phyloP scores from a whole-genome alignment of 1,140 invertebrate species.

The Stegodyphus dumicola region DNA sequence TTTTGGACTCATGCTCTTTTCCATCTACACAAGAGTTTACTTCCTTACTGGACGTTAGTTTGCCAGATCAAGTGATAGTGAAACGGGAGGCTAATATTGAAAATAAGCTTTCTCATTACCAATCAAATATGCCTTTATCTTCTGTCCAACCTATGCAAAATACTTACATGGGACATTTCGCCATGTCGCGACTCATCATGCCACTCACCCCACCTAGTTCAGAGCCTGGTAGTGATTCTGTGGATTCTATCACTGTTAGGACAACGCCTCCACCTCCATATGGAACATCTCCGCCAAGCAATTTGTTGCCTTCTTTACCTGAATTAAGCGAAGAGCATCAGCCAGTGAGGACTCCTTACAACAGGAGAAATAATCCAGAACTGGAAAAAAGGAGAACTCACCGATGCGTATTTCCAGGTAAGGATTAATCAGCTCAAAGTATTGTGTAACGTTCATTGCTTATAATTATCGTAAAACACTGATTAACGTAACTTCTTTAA shows the following conservation, averaged over 20 bases:
- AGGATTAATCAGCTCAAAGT: constrained; percentile 64
- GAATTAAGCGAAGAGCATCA: constrained; percentile 56
- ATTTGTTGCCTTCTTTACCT: constrained; percentile 71
- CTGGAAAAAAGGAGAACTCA: constrained; percentile 93
- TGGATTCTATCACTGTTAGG: constrained; percentile 58
- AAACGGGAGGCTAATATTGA: constrained; percentile 11
- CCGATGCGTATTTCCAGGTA: constrained; percentile 94
- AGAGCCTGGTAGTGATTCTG: constrained; percentile 75
- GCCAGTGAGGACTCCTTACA: constrained; percentile 75
- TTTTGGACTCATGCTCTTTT: neutral
- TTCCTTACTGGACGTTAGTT: constrained; percentile 35
- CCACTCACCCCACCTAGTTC: constrained; percentile 82
- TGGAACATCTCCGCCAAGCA: constrained; percentile 72
- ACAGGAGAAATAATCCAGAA: constrained; percentile 95
- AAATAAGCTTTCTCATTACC: neutral
- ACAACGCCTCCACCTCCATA: constrained; percentile 66
- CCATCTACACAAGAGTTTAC: constrained; percentile 21
- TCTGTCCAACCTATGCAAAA: neutral
- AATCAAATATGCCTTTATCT: neutral
- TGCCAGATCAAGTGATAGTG: constrained; percentile 43
- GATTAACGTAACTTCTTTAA: too few species aligned
- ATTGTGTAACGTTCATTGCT: too few species aligned
- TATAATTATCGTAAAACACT: too few species aligned
- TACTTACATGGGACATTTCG: constrained; percentile 29
- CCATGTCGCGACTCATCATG: constrained; percentile 60